Evolutionary conservation across 1,140 invertebrate species (phyloP).

Genomic region (Heliconius nattereri): DNA sequence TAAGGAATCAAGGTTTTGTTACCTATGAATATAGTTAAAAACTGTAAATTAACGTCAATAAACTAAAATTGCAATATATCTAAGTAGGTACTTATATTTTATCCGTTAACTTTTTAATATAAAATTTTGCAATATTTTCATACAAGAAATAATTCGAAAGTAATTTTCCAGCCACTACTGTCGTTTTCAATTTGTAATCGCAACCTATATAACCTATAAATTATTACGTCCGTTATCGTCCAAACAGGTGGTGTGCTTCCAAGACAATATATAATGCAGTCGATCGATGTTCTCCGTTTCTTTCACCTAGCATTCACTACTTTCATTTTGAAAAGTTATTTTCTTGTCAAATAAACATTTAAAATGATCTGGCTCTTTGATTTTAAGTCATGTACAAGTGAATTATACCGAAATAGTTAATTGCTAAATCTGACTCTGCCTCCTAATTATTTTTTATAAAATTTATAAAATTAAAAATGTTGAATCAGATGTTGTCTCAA

Average conservation of each 20-base stretch:
- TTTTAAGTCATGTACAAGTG: background rate
- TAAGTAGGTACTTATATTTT: too few species aligned
- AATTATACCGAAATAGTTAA: background rate
- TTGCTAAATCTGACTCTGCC: background rate
- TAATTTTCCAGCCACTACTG: background rate
- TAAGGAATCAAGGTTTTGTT: background rate
- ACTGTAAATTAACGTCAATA: too few species aligned
- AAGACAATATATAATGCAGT: slow-evolving; percentile 5
- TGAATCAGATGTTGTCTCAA: too few species aligned
- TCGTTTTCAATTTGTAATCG: slow-evolving; percentile 14
- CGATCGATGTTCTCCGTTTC: slow-evolving; percentile 10
- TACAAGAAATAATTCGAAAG: background rate
- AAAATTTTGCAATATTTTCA: background rate
- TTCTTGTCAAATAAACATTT: background rate
- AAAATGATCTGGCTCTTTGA: background rate
- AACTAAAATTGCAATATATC: too few species aligned
- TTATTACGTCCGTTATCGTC: slow-evolving; percentile 1
- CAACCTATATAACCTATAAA: background rate
- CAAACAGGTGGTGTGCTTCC: slow-evolving; percentile 10
- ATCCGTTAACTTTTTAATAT: background rate
- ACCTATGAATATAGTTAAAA: background rate
- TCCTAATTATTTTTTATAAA: background rate
- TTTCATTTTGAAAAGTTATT: slow-evolving; percentile 2
- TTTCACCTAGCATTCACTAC: background rate
- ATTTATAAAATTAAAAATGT: background rate